Conservation (phyloP, 2,797 vertebrate genomes). For the Alca torda region DNA sequence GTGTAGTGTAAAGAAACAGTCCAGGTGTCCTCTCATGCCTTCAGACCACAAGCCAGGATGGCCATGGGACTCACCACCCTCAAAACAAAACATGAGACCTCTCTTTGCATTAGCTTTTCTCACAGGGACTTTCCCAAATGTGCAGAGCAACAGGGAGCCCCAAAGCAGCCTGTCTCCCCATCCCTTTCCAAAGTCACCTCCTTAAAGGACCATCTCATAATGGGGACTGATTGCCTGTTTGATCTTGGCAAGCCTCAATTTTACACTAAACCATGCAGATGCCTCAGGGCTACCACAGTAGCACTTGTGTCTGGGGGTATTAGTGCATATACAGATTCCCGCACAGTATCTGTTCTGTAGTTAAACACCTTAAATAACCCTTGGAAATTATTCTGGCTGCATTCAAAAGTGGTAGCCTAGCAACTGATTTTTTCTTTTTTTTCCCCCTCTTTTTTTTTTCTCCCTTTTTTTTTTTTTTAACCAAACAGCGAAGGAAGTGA, state of each 20-base stretch:
- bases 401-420: slow-evolving; percentile 54
- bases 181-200: background rate
- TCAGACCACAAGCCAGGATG: background rate
- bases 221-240: background rate
- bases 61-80: background rate
- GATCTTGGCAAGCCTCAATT: background rate
- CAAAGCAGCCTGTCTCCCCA: background rate
- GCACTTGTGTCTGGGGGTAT: background rate
- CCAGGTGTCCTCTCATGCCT: background rate
- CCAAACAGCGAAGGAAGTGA: background rate
- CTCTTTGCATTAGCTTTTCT: background rate
- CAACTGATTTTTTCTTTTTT: background rate
- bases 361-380: slow-evolving; percentile 63
- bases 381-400: slow-evolving; percentile 43
- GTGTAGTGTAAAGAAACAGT: background rate
- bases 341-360: background rate
- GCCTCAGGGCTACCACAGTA: background rate
- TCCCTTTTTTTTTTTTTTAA: background rate
- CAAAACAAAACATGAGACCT: background rate
- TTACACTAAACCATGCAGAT: background rate
- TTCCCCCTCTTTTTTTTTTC: background rate
- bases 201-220: background rate
- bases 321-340: background rate
- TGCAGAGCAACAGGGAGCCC: background rate
- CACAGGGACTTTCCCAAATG: background rate